Percentiles rank a stretch among this genome's conserved stretches.
These are phyloP conservation scores for Nemapogon koenigi DNA, from an alignment of 2,888 invertebrate species.

Conservation along the genomic window DNA sequence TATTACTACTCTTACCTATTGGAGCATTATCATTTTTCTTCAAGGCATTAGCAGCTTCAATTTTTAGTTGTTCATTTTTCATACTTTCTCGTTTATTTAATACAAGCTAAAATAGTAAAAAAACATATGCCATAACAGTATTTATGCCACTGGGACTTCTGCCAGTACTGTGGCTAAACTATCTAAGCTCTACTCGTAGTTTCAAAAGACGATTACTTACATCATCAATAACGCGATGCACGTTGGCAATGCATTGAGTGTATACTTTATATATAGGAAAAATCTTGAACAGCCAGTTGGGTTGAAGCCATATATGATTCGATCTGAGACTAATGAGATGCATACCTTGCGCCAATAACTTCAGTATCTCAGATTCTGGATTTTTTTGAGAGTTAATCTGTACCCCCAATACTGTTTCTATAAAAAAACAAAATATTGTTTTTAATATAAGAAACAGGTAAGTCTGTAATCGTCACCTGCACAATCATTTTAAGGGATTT, in stretches of 20 bases:
- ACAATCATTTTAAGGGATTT: no score
- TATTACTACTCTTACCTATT: no score
- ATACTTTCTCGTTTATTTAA: no score
- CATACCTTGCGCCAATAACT: slow-evolving; percentile 28
- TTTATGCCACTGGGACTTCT: not conserved
- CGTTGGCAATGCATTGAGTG: slow-evolving; percentile 44
- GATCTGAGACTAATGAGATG: slow-evolving; percentile 39
- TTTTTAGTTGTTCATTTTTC: no score
- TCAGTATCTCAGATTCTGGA: slow-evolving; percentile 34
- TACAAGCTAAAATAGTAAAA: no score
- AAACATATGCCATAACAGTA: not conserved
- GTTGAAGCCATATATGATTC: slow-evolving; percentile 52
- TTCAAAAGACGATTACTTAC: slow-evolving; percentile 30
- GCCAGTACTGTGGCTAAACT: not conserved
- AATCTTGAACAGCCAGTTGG: slow-evolving; percentile 63
- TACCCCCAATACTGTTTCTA: slow-evolving; percentile 49
- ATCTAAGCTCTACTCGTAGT: not conserved
- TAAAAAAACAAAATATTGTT: no score
- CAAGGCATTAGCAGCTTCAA: no score
- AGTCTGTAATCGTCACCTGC: no score
- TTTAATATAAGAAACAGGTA: no score
- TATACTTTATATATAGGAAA: slow-evolving; percentile 57
- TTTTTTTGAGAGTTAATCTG: slow-evolving; percentile 42
- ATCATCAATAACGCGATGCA: slow-evolving; percentile 66
- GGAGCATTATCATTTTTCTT: no score